Percentiles rank a stretch among this genome's conserved stretches.
phyloP scores from a whole-genome alignment of 2,888 invertebrate genomes.

The Syritta pipiens region DNA sequence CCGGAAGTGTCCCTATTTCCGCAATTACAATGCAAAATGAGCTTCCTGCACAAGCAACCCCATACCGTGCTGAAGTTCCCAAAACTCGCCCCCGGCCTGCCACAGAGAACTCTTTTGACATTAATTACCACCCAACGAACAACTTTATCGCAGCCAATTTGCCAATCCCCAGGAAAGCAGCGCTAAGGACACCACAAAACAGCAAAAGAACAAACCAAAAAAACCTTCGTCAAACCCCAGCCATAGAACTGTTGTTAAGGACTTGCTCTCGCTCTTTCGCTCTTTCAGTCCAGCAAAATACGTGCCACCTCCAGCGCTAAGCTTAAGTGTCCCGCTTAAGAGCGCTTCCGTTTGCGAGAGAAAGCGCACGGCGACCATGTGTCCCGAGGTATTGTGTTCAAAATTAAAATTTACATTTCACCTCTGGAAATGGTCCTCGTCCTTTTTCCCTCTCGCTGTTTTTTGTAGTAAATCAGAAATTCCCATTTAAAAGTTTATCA shows the following conservation, averaged over 20 bases:
- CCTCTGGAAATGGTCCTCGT: slow-evolving; percentile 18
- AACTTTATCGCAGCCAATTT: slow-evolving; percentile 6
- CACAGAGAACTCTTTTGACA: too few species aligned
- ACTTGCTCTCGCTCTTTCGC: background rate
- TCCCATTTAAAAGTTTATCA: slow-evolving; percentile 50
- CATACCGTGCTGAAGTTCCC: background rate
- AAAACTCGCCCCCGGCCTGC: too few species aligned
- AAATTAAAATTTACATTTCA: slow-evolving; percentile 33
- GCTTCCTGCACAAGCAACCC: background rate
- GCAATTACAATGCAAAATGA: background rate
- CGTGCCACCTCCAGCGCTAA: background rate
- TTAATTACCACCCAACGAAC: background rate
- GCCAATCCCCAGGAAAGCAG: too few species aligned
- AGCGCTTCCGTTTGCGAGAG: slow-evolving; percentile 12
- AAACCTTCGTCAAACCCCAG: slow-evolving; percentile 8
- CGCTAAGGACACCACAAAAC: slow-evolving; percentile 1
- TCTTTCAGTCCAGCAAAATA: background rate
- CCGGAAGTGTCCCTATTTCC: too few species aligned
- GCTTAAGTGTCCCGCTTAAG: slow-evolving; percentile 26
- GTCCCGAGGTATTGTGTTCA: slow-evolving; percentile 21
- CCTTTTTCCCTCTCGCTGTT: background rate
- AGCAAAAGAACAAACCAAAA: background rate
- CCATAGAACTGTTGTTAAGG: slow-evolving; percentile 1
- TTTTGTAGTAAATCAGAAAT: too few species aligned
- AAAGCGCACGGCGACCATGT: background rate